Evolutionary conservation across 2,113 vertebrate genomes (phyloP).

Genomic region (Progne subis): DNA sequence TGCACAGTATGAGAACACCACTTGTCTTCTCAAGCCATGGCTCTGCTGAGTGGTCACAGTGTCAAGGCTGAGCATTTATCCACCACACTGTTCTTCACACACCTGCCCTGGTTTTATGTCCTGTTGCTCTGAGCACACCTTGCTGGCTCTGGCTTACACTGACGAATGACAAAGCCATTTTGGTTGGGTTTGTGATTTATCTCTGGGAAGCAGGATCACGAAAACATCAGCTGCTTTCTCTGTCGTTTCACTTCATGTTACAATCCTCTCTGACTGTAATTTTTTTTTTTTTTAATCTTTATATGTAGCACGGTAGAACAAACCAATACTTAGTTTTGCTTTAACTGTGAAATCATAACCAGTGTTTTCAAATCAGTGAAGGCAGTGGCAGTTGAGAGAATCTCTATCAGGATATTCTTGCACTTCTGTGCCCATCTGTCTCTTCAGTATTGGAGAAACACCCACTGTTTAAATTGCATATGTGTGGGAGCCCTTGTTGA

Average conservation of each 20-base stretch:
- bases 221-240: neutral
- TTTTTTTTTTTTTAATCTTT: neutral
- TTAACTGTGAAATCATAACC: neutral
- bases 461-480: neutral
- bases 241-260: neutral
- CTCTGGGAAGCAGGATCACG: neutral
- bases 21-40: neutral
- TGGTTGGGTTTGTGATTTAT: neutral
- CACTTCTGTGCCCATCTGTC: accelerated
- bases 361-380: neutral
- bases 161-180: neutral
- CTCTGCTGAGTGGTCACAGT: neutral
- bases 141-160: neutral
- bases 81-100: neutral
- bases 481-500: neutral
- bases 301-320: accelerated
- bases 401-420: neutral
- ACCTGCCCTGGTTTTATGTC: accelerated
- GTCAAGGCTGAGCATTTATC: neutral
- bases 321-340: neutral
- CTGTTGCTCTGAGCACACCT: neutral
- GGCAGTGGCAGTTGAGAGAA: neutral
- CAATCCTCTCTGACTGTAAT: neutral
- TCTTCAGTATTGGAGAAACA: neutral
- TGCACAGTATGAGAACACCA: neutral